These are phyloP conservation scores for Myrmecophaga tridactyla DNA, from an alignment of 2,113 vertebrate genomes.

Conservation along the genomic window DNA sequence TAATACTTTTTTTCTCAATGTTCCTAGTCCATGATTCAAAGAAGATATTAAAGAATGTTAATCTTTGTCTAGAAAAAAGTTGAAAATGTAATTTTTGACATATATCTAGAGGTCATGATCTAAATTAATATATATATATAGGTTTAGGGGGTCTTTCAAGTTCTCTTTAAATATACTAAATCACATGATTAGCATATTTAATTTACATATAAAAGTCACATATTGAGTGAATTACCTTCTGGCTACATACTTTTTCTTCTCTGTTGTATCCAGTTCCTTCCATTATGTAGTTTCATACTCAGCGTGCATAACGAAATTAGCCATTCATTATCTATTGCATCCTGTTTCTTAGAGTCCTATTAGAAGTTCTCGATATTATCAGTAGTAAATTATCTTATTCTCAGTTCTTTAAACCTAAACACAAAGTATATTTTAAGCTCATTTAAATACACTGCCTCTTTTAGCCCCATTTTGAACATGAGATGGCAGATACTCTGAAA, in stretches of 20 bases:
- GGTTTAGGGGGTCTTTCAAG: neutral
- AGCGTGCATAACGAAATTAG: neutral
- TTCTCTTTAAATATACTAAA: no score
- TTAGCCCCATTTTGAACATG: neutral
- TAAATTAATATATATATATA: no score
- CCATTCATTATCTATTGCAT: neutral
- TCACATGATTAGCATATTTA: no score
- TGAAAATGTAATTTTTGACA: neutral
- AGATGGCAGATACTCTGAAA: neutral
- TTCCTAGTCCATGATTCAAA: neutral
- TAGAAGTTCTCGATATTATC: neutral
- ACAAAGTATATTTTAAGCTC: neutral
- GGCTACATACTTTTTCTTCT: neutral
- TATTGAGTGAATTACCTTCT: neutral
- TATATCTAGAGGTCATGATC: neutral
- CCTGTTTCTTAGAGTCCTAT: neutral
- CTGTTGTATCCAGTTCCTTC: neutral
- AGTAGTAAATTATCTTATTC: neutral
- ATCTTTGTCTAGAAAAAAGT: neutral
- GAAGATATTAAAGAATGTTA: neutral
- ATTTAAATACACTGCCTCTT: neutral
- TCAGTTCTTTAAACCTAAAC: neutral
- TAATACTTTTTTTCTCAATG: neutral
- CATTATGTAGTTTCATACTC: neutral
- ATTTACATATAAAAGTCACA: no score